Evolutionary conservation across 2,797 vertebrate species (phyloP).

Genomic region (Euphonia xanthogaster): DNA sequence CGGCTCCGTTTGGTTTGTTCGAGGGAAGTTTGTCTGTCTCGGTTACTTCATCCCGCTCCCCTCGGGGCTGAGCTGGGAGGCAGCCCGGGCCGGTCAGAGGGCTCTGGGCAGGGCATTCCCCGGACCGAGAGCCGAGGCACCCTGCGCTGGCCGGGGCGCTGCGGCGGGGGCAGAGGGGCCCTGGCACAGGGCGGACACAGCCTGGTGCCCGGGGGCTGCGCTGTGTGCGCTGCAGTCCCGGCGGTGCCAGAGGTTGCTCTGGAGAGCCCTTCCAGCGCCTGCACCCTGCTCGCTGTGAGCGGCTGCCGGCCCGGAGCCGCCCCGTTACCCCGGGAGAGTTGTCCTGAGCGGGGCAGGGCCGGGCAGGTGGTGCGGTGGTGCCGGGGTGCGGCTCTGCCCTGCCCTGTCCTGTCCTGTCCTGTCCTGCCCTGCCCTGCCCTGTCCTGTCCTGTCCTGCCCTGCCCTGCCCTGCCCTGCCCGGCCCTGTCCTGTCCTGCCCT

Average conservation of each 20-base stretch:
- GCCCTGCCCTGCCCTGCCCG: no score
- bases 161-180: fast-evolving
- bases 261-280: neutral
- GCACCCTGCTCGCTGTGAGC: fast-evolving
- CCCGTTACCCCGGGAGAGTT: no score
- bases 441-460: neutral
- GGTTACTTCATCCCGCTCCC: neutral
- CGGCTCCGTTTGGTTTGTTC: neutral
- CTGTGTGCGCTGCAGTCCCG: fast-evolving
- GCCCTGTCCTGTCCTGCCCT: no score
- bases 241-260: neutral
- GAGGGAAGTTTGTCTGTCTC: neutral
- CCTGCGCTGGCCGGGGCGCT: neutral
- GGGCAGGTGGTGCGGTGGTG: neutral
- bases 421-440: no score
- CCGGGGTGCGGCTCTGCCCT: neutral
- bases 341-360: neutral
- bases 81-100: fast-evolving
- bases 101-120: fast-evolving
- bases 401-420: no score
- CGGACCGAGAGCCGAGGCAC: neutral
- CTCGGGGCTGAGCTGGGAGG: fast-evolving
- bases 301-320: neutral
- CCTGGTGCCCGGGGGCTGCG: neutral
- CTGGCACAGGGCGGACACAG: neutral